A percentile compares a stretch with the other conserved stretches of the same genome.
Evolutionary conservation across 2,797 vertebrate genomes (phyloP).

Genomic region (Acanthurus leucopareius): DNA sequence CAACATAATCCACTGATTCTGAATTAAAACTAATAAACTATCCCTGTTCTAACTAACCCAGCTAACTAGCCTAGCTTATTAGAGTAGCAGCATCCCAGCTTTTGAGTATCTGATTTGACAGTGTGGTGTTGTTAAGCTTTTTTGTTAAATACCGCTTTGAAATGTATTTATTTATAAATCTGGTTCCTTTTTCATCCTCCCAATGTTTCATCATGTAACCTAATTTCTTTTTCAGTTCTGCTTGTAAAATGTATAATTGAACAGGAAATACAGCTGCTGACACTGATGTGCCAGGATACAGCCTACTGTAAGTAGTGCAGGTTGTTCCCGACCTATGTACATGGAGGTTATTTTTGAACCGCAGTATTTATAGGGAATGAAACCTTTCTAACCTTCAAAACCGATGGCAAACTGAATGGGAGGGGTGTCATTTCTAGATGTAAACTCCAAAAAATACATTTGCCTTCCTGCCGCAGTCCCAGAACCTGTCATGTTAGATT

Average conservation of each 20-base stretch:
- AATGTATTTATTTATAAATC: background rate
- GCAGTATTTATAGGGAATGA: constrained; percentile 45
- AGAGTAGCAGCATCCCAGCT: background rate
- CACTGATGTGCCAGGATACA: background rate
- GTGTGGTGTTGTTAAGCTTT: background rate
- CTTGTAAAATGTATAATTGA: constrained; percentile 23
- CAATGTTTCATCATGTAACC: background rate
- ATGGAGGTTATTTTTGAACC: constrained; percentile 39
- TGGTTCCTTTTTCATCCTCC: background rate
- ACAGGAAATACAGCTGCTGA: constrained; percentile 21
- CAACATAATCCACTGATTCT: background rate
- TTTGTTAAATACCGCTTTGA: background rate
- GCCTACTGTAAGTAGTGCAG: background rate
- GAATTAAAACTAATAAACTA: background rate
- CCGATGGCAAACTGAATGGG: constrained; percentile 48
- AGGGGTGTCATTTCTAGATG: constrained; percentile 61
- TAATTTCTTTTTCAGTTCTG: background rate
- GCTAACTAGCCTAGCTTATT: background rate
- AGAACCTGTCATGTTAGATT: constrained; percentile 79
- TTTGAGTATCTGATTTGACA: background rate
- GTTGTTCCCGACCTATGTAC: constrained; percentile 16
- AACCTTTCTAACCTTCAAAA: constrained; percentile 50
- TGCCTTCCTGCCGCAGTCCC: constrained; percentile 54
- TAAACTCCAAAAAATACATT: constrained; percentile 65
- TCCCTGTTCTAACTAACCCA: background rate